Base-by-base conservation (phyloP, 1,140 invertebrate species). In the Bombus affinis region DNA sequence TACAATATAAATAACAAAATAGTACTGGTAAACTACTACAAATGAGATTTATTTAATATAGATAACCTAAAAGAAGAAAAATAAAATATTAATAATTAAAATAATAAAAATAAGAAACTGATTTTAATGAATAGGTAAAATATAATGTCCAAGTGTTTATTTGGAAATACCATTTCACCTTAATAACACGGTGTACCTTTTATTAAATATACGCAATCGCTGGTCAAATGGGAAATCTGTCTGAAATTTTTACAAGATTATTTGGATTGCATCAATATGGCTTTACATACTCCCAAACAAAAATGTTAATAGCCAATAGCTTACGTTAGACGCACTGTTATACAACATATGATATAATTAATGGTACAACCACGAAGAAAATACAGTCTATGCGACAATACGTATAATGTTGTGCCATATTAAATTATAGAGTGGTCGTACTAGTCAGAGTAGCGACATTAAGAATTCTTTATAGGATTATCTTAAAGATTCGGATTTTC, bases 121-220 rank as follows among this genome's bases (percentile, higher is more conserved):
- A 62, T 12, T 25, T n/a, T n/a, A n/a, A n/a, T n/a, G n/a, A n/a
- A n/a, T n/a, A n/a, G n/a, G n/a, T n/a, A n/a, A n/a, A n/a, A 5
- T 62, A n/a, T 62, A 62, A 62, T 13, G 12, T n/a, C 59, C 9
- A 62, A 32, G 15, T 32, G 28, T n/a, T 8, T 15, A 35, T 15
- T 35, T 37, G 12, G 1, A n/a, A 35, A 10, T 8, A 76, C 8
- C 15, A n/a, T 22, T 72, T 44, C 42, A n/a, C 6, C 15, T 44
- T 44, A 18, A 44, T 13, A 32, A 44, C 15, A 39, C 22, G 18
- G 8, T 32, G 25, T 37, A 37, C 25, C 25, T 75, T 37, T 28
- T 62, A 37, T 77, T 62, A 77, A 77, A 13, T 28, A n/a, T 13
- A 57, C 35, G 13, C 39, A 62, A 77, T 77, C 62, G 37, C 47